Conservation (phyloP, 1,140 invertebrate species). For the Yoshiicerus persimilis region DNA sequence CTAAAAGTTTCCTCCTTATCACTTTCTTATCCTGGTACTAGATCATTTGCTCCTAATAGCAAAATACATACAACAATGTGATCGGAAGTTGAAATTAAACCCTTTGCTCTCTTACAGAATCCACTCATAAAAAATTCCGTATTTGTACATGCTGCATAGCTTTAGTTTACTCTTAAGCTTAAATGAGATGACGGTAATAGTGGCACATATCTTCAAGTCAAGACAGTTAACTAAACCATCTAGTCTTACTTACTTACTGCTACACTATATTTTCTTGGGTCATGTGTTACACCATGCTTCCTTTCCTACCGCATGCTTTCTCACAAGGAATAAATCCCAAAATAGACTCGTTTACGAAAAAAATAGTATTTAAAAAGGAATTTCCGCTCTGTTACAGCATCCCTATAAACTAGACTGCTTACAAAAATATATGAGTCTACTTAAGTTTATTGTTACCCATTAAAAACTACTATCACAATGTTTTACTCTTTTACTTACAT, state of each 20-base stretch:
- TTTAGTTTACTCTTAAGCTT: not conserved
- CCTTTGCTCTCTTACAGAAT: not conserved
- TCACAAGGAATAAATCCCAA: not conserved
- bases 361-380: conserved; percentile 12
- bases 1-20: conserved; percentile 8
- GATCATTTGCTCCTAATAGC: not conserved
- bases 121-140: not conserved
- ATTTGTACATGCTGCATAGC: not conserved
- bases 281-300: not conserved
- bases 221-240: not conserved
- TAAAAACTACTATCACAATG: not conserved
- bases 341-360: not conserved
- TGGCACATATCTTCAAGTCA: not conserved
- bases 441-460: not conserved
- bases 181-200: not conserved
- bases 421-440: not conserved
- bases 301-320: not conserved
- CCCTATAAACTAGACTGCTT: not conserved
- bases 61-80: conserved; percentile 25
- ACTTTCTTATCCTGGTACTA: conserved; percentile 23
- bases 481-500: not conserved
- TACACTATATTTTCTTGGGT: not conserved
- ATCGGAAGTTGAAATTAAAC: conserved; percentile 18
- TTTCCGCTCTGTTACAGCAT: not conserved
- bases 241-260: not conserved